Evolutionary conservation across 2,113 vertebrate genomes (phyloP), one percentile per base, ranked within the genome.

Genomic region (Colistium nudipinnis): DNA sequence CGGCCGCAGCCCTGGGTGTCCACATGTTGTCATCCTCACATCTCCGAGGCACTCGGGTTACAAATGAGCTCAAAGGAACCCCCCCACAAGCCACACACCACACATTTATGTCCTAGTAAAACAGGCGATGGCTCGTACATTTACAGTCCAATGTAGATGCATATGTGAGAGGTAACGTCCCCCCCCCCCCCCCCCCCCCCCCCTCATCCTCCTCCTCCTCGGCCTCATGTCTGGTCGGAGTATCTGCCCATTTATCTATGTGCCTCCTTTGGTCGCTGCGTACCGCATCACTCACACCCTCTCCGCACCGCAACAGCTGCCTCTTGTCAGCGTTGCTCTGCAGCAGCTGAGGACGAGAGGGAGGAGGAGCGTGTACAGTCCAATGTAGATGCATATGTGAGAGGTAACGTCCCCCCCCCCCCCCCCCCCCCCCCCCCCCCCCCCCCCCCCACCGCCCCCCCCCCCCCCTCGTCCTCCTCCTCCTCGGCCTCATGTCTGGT

Each of bases 231-330:
- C n/a, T n/a, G n/a, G 77, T 25, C 54, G 27, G 55, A 14, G 4
- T 75, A 66, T 80, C 36, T 52, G 78, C 65, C 39, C 36, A 56
- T 76, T 75, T 73, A 74, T 78, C 71, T 62, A 1, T 66, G 20
- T 48, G 38, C 84, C 74, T 73, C 49, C 49, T 72, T 60, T 55
- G 44, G 75, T 64, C 49, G 75, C 64, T 73, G 74, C 76, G 73
- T 47, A 22, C 83, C 65, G 70, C 44, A 81, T 84, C 83, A 85
- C 69, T 74, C 70, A 60, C 78, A 80, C 70, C 66, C 65, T 69
- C 57, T 76, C 79, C 25, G 57, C 78, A 14, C 79, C 36, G 14
- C 78, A 83, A 75, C 90, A 91, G 88, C 88, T 91, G 90, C 70
- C 74, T 83, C 78, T 81, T 71, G 72, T 89, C 84, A 80, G 35